These are phyloP conservation scores for Jaculus jaculus DNA, from an alignment of 2,113 vertebrate species.

Conservation along the genomic window DNA sequence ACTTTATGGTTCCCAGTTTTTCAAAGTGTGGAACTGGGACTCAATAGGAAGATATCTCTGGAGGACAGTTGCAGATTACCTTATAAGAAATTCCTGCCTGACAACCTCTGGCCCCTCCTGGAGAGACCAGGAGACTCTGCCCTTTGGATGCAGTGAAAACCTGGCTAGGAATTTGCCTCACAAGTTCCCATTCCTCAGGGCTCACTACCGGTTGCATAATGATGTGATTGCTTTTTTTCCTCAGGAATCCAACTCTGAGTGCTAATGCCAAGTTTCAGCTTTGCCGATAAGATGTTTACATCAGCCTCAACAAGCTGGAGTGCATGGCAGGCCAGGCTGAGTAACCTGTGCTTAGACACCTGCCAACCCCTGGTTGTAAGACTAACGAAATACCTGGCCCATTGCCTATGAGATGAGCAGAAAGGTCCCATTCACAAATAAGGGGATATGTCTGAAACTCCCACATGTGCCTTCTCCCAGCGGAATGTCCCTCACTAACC, in stretches of 20 bases:
- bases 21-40: neutral
- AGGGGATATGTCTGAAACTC: slow-evolving; percentile 46
- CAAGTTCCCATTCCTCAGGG: slow-evolving; percentile 56
- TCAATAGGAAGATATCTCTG: neutral
- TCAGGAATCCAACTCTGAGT: slow-evolving; percentile 74
- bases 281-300: slow-evolving; percentile 86
- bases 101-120: neutral
- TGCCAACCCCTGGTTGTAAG: slow-evolving; percentile 51
- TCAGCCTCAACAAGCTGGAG: slow-evolving; percentile 81
- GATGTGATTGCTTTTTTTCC: slow-evolving; percentile 76
- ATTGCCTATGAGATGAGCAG: slow-evolving; percentile 46
- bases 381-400: slow-evolving; percentile 52
- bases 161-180: neutral
- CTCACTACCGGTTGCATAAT: slow-evolving; percentile 81
- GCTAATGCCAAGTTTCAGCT: slow-evolving; percentile 82
- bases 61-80: neutral
- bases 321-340: slow-evolving; percentile 75
- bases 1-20: neutral
- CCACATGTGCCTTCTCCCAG: neutral
- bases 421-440: slow-evolving; percentile 77
- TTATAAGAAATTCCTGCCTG: neutral
- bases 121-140: neutral
- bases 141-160: neutral
- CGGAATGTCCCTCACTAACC: neutral
- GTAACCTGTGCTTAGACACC: slow-evolving; percentile 79